A percentile compares a stretch with the other conserved stretches of the same genome.
Evolutionary conservation across 2,888 invertebrate species (phyloP).

Genomic region (Trichopoda pennipes): DNA sequence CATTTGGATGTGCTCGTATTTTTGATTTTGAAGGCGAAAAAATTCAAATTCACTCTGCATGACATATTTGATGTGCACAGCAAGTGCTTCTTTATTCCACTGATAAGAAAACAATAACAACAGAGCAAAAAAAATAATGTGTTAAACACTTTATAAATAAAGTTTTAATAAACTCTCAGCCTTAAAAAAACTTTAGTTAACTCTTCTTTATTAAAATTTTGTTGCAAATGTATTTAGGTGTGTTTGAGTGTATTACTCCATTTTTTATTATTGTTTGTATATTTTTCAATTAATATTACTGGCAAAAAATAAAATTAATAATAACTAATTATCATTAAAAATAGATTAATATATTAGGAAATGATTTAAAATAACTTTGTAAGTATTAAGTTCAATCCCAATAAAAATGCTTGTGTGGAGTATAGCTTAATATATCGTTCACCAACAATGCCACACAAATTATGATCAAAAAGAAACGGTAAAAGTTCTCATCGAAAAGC

Average conservation of each 20-base stretch:
- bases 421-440: too few species aligned
- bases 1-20: neutral
- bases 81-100: constrained; percentile 36
- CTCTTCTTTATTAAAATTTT: too few species aligned
- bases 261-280: neutral
- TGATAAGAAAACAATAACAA: neutral
- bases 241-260: constrained; percentile 23
- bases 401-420: too few species aligned
- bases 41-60: constrained; percentile 43
- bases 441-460: too few species aligned
- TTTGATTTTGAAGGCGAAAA: neutral
- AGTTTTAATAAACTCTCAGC: neutral
- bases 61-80: constrained; percentile 49
- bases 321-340: too few species aligned
- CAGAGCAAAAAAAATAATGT: neutral
- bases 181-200: neutral
- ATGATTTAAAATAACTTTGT: too few species aligned
- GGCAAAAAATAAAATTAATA: neutral
- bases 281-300: neutral
- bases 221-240: neutral
- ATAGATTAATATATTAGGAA: too few species aligned
- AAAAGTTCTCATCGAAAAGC: too few species aligned
- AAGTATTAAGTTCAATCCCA: too few species aligned
- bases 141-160: neutral
- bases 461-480: too few species aligned